A percentile compares a stretch with the other conserved stretches of the same genome.
Evolutionary conservation across 2,888 invertebrate species (phyloP).

Genomic region (Lepidonotus clava): DNA sequence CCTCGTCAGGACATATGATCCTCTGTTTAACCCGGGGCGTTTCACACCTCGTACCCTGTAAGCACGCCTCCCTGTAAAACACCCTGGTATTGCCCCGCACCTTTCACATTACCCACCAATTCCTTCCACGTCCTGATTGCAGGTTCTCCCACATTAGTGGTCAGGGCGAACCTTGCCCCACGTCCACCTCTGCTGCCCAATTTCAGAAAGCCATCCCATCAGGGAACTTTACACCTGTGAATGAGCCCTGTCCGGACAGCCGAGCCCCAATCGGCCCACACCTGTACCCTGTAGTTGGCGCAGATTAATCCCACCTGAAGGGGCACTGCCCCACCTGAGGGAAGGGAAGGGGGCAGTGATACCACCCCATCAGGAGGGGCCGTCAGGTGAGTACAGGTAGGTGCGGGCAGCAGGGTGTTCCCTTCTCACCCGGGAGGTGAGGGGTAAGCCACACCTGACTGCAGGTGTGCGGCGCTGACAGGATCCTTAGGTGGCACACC

Average conservation of each 20-base stretch:
- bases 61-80: background rate
- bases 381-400: background rate
- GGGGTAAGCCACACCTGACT: background rate
- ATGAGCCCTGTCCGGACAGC: background rate
- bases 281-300: background rate
- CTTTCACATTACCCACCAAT: background rate
- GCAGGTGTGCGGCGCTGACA: slow-evolving; percentile 12
- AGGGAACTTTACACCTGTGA: background rate
- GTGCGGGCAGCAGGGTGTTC: background rate
- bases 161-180: background rate
- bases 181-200: background rate
- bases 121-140: too few species aligned
- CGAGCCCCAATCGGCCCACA: background rate
- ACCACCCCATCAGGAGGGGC: background rate
- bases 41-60: slow-evolving; percentile 2
- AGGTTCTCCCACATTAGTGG: background rate
- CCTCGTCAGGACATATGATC: too few species aligned
- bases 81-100: background rate
- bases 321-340: background rate
- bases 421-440: background rate
- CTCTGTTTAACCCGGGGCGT: background rate
- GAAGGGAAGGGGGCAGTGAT: too few species aligned
- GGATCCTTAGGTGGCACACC: slow-evolving; percentile 12
- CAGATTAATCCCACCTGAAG: background rate
- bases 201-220: background rate